Percentiles rank a stretch among this genome's conserved stretches.
Evolutionary conservation across 2,113 vertebrate species (phyloP).

Genomic region (Myocastor coypus): DNA sequence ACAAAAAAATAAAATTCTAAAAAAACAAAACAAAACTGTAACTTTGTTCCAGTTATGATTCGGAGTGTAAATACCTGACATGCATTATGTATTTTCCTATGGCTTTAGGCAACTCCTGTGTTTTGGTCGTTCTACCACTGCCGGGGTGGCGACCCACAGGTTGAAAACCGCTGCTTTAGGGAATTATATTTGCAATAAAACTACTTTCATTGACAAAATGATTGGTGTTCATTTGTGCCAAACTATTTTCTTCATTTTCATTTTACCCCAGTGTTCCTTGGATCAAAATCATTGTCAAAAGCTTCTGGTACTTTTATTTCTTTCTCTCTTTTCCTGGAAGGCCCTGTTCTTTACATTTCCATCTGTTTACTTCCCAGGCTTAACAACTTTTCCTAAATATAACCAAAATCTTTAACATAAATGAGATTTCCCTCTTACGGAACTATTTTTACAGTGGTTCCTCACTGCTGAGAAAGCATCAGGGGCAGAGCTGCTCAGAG

Average conservation of each 20-base stretch:
- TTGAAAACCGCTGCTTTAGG: too few relatives aligned
- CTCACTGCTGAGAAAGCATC: not conserved
- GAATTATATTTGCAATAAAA: constrained; percentile 23
- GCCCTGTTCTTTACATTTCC: not conserved
- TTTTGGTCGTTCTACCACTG: too few relatives aligned
- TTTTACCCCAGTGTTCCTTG: not conserved
- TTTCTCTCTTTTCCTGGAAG: not conserved
- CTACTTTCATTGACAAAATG: not conserved
- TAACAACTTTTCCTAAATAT: not conserved
- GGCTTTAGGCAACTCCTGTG: too few relatives aligned
- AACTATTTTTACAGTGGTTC: not conserved
- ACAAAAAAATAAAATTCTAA: too few relatives aligned
- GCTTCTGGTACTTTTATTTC: not conserved
- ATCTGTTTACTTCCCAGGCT: not conserved
- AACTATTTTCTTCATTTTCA: not conserved
- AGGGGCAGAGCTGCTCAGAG: not conserved
- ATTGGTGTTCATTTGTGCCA: not conserved
- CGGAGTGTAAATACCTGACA: too few relatives aligned
- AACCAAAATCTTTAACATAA: not conserved
- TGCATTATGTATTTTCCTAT: too few relatives aligned
- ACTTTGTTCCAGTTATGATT: too few relatives aligned
- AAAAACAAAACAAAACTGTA: too few relatives aligned
- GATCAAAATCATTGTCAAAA: not conserved
- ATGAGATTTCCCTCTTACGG: not conserved
- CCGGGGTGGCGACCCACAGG: too few relatives aligned